Conservation (phyloP, 2,113 vertebrate genomes). For the Pomatostomus ruficeps region DNA sequence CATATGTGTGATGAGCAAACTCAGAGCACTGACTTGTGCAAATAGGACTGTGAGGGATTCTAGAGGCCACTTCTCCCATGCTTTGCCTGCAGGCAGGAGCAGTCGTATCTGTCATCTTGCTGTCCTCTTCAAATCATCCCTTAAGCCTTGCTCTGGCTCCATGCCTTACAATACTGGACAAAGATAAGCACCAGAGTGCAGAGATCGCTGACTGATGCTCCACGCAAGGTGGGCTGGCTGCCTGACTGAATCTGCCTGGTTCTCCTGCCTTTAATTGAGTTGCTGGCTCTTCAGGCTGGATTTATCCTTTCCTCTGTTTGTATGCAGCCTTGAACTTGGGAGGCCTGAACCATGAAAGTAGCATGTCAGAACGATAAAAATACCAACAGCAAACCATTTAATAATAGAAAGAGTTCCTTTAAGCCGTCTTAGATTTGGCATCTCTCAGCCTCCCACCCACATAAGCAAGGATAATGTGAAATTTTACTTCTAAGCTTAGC, state of each 20-base stretch:
- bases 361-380: slow-evolving; percentile 16
- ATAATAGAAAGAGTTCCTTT: slow-evolving; percentile 35
- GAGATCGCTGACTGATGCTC: not conserved
- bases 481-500: slow-evolving; percentile 44
- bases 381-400: slow-evolving; percentile 27
- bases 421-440: slow-evolving; percentile 28
- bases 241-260: not conserved
- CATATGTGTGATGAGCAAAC: rapidly evolving
- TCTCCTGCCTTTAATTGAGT: not conserved
- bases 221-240: rapidly evolving
- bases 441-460: slow-evolving; percentile 36
- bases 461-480: slow-evolving; percentile 33
- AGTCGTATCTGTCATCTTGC: not conserved
- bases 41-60: not conserved
- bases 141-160: not conserved
- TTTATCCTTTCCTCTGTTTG: not conserved
- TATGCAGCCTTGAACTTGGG: not conserved
- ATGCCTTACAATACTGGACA: not conserved
- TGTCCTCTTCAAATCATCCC: not conserved
- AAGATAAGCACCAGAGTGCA: not conserved
- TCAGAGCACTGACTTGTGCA: rapidly evolving
- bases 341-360: not conserved
- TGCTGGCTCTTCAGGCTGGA: not conserved
- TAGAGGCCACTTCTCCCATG: not conserved
- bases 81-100: not conserved